Conservation (phyloP, 2,797 vertebrate species). For the Clarias fuscus region DNA sequence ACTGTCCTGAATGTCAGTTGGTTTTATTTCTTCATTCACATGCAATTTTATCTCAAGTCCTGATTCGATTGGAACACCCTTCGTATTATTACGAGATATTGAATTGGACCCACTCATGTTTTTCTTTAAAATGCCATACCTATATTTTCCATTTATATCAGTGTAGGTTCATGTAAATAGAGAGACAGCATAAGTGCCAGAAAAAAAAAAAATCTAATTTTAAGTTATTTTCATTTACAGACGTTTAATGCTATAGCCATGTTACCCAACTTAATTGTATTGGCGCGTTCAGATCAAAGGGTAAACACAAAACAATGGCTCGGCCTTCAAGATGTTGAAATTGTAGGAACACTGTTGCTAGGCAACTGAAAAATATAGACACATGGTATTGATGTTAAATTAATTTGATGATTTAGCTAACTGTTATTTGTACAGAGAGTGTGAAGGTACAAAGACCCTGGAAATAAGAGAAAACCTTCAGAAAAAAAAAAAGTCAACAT, state of each 20-base stretch:
- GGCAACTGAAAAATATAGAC: neutral
- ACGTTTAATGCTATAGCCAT: neutral
- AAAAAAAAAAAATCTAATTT: neutral
- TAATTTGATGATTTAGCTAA: conserved; percentile 18
- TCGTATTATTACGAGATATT: neutral
- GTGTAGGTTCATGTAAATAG: neutral
- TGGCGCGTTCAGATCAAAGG: neutral
- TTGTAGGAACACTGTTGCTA: conserved; percentile 1
- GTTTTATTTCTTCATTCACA: no score
- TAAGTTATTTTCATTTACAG: neutral
- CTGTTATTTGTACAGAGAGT: neutral
- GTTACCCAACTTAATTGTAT: neutral
- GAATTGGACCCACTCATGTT: neutral
- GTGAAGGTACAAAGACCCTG: neutral
- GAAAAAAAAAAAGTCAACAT: neutral
- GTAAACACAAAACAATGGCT: neutral
- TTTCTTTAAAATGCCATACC: neutral
- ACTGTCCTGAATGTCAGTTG: no score
- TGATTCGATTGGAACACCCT: no score
- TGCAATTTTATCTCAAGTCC: no score
- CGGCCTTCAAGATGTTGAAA: neutral
- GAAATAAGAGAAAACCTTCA: neutral
- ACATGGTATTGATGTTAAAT: neutral
- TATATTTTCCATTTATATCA: neutral
- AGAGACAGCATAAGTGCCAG: neutral